Conservation (phyloP, 2,113 vertebrate species). For the Vimba vimba region DNA sequence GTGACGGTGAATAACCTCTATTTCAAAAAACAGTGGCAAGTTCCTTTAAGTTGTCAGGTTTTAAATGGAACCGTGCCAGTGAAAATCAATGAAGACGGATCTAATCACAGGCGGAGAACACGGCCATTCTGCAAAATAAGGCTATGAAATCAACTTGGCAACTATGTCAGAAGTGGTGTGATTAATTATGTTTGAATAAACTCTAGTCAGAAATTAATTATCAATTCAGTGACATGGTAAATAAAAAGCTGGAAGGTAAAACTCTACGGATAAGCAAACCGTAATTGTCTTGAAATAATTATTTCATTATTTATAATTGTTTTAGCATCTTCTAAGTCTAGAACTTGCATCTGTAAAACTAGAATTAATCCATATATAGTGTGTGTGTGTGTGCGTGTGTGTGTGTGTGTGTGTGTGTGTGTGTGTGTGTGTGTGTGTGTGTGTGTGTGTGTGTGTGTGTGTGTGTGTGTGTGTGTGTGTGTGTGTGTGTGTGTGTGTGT, state of each 20-base stretch:
- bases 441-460: too few species aligned
- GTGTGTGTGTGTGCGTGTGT: too few species aligned
- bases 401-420: too few species aligned
- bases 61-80: constrained; percentile 2
- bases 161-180: not conserved
- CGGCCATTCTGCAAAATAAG: not conserved
- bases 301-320: not conserved
- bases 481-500: too few species aligned
- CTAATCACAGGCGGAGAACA: not conserved
- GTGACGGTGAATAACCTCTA: too few species aligned
- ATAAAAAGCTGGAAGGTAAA: not conserved
- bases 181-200: constrained; percentile 21
- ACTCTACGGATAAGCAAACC: not conserved
- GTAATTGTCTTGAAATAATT: not conserved
- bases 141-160: constrained; percentile 5
- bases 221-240: not conserved
- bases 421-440: too few species aligned
- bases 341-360: too few species aligned
- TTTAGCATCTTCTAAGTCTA: not conserved
- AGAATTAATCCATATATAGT: too few species aligned
- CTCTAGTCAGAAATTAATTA: not conserved
- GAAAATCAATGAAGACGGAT: not conserved
- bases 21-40: too few species aligned
- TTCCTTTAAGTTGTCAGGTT: not conserved
- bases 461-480: too few species aligned